A percentile compares a stretch with the other conserved stretches of the same genome.
phyloP scores from a whole-genome alignment of 1,140 invertebrate genomes.

The Batillaria attramentaria region DNA sequence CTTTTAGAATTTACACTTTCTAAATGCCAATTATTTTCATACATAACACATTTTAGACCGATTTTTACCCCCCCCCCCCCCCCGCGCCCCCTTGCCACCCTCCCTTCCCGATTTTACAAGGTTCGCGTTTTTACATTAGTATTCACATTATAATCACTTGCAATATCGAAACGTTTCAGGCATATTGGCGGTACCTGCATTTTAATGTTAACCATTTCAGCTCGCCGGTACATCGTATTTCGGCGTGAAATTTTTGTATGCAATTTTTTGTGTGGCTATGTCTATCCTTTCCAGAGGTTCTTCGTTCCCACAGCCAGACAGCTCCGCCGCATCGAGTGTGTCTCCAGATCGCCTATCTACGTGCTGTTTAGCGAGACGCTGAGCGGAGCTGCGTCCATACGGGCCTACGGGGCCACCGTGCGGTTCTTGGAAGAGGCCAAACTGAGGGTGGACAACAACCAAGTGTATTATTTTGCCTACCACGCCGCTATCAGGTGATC shows the following conservation, averaged over 20 bases:
- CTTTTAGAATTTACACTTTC: too few relatives aligned
- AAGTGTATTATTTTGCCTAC: constrained; percentile 64
- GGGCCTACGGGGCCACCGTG: constrained; percentile 74
- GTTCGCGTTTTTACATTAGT: background rate
- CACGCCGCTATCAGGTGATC: constrained; percentile 64
- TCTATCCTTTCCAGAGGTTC: constrained; percentile 64
- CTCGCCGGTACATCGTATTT: background rate
- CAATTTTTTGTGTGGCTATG: background rate
- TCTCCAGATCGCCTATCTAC: constrained; percentile 74
- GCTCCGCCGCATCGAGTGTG: constrained; percentile 74
- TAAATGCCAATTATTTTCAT: too few relatives aligned
- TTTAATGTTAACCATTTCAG: background rate
- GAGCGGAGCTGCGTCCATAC: constrained; percentile 74
- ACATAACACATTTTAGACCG: too few relatives aligned
- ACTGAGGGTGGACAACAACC: constrained; percentile 70
- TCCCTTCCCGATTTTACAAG: background rate
- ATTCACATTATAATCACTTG: background rate
- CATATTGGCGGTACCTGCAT: background rate
- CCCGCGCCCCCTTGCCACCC: too few relatives aligned
- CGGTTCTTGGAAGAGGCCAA: constrained; percentile 73
- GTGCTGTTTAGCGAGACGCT: constrained; percentile 75
- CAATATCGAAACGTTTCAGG: background rate
- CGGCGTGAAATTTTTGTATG: background rate
- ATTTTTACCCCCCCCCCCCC: too few relatives aligned
- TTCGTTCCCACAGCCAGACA: constrained; percentile 75